These are phyloP conservation scores for Tenebrio molitor DNA, from an alignment of 1,140 invertebrate genomes.

Conservation along the genomic window DNA sequence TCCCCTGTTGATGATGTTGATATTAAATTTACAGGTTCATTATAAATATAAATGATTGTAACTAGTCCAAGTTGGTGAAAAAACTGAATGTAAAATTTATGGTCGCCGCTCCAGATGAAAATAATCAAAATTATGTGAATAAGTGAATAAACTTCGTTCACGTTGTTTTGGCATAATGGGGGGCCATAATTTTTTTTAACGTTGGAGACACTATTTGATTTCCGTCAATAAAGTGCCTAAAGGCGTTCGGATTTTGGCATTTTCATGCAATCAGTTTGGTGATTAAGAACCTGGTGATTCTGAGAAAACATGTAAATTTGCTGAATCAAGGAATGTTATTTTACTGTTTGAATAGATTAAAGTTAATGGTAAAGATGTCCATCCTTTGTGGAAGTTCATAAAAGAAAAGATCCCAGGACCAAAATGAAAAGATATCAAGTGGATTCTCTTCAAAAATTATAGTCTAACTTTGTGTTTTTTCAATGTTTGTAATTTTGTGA, in stretches of 20 bases:
- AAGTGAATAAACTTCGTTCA: too few species aligned
- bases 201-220: too few species aligned
- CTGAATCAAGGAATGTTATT: slow-evolving; percentile 78
- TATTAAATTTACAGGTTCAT: too few species aligned
- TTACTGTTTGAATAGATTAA: slow-evolving; percentile 84
- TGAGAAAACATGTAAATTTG: slow-evolving; percentile 80
- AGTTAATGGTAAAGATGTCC: slow-evolving; percentile 88
- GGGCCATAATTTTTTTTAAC: too few species aligned
- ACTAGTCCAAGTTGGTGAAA: too few species aligned
- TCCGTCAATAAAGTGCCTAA: too few species aligned
- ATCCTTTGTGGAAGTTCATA: slow-evolving; percentile 89
- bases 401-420: slow-evolving; percentile 37
- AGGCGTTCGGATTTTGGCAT: slow-evolving; percentile 83
- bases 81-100: too few species aligned
- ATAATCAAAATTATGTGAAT: too few species aligned
- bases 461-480: neutral
- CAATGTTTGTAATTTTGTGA: slow-evolving; percentile 14
- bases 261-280: slow-evolving; percentile 95
- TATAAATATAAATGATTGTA: too few species aligned
- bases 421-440: slow-evolving; percentile 76
- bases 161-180: too few species aligned
- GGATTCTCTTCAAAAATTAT: slow-evolving; percentile 75
- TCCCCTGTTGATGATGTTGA: too few species aligned
- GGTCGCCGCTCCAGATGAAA: too few species aligned
- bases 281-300: slow-evolving; percentile 82